A percentile compares a stretch with the other conserved stretches of the same genome.
Conservation (phyloP, 2,113 vertebrate species). For the Corythornis madagascariensis region DNA sequence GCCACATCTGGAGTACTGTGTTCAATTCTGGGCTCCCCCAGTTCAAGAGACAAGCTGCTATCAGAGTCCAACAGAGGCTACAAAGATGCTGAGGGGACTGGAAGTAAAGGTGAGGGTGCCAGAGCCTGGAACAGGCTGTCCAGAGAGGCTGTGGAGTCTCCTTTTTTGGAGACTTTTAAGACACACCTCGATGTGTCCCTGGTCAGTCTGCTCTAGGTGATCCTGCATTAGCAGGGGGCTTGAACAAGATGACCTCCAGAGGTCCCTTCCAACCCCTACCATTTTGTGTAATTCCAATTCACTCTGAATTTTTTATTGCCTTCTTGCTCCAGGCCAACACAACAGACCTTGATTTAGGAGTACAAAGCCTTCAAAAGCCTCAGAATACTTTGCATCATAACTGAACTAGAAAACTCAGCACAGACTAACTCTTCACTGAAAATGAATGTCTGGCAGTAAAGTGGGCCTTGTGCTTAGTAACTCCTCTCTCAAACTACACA, state of each 20-base stretch:
- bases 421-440: background rate
- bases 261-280: background rate
- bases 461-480: no score
- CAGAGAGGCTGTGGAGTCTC: no score
- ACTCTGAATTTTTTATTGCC: background rate
- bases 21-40: background rate
- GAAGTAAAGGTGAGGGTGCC: no score
- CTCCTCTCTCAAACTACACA: background rate
- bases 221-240: background rate
- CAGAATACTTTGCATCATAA: background rate
- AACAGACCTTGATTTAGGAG: background rate
- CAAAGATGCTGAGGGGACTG: background rate
- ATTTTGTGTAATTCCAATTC: background rate
- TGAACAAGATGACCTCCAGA: background rate
- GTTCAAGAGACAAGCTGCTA: background rate
- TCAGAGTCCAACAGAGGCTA: background rate
- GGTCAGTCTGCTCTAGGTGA: background rate
- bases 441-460: background rate
- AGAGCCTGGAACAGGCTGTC: no score
- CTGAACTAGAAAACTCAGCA: background rate
- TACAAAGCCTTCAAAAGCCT: background rate
- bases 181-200: background rate
- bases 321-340: background rate
- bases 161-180: no score
- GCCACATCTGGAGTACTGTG: background rate